These are phyloP conservation scores for Solenodon paradoxus DNA, from an alignment of 2,113 vertebrate genomes.

Conservation along the genomic window DNA sequence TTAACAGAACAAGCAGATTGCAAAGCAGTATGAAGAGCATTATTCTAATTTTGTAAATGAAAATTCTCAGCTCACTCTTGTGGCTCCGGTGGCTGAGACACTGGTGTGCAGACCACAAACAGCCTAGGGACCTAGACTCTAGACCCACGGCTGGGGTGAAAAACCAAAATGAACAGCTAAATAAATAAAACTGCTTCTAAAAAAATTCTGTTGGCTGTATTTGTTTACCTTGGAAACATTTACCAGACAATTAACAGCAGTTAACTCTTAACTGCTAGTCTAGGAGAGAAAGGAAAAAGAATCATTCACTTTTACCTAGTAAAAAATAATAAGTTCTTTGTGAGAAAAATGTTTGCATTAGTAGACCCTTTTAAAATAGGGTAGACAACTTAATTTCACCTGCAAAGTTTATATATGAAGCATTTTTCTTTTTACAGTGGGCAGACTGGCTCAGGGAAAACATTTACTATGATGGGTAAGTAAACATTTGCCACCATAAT, in stretches of 20 bases:
- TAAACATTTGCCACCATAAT: background rate
- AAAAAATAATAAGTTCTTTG: background rate
- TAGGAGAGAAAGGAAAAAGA: background rate
- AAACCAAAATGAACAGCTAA: too few relatives aligned
- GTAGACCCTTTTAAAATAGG: background rate
- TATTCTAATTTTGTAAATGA: background rate
- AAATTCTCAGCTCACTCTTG: too few relatives aligned
- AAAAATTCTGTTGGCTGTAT: background rate
- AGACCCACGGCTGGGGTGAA: too few relatives aligned
- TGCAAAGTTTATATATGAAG: constrained; percentile 31
- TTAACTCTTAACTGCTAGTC: background rate
- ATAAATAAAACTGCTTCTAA: too few relatives aligned
- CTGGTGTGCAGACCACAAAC: too few relatives aligned
- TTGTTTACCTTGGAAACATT: background rate
- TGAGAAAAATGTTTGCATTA: background rate
- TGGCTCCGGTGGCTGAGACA: too few relatives aligned
- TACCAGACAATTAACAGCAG: background rate
- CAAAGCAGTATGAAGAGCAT: background rate
- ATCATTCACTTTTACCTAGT: background rate
- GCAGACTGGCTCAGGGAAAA: constrained; percentile 97
- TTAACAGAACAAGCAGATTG: background rate
- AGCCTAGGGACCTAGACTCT: too few relatives aligned
- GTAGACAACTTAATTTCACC: constrained; percentile 7
- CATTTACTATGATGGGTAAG: constrained; percentile 98
- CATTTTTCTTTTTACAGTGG: constrained; percentile 84